Evolutionary conservation across 2,888 invertebrate genomes (phyloP).

Genomic region (Thereva unica): DNA sequence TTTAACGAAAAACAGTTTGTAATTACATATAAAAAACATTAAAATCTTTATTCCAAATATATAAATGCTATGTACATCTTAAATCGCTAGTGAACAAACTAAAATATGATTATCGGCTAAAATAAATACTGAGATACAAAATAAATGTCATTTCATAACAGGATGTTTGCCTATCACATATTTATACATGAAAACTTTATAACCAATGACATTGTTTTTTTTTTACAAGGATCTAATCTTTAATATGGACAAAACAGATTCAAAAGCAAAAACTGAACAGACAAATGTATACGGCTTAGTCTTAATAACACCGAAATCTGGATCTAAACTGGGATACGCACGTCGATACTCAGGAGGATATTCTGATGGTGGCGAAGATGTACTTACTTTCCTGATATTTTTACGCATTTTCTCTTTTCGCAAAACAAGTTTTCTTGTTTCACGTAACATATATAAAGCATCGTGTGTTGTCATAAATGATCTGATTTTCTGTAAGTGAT

Average conservation of each 20-base stretch:
- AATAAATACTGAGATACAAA: too few species aligned
- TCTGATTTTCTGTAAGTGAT: slow-evolving; percentile 51
- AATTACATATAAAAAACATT: too few species aligned
- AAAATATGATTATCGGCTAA: too few species aligned
- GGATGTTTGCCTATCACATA: too few species aligned
- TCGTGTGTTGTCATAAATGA: slow-evolving; percentile 56
- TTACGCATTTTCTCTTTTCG: slow-evolving; percentile 58
- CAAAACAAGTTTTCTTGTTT: slow-evolving; percentile 56
- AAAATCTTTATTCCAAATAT: too few species aligned
- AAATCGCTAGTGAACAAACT: too few species aligned
- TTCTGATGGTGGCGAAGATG: slow-evolving; percentile 36
- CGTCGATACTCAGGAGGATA: slow-evolving; percentile 45
- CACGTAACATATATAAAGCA: slow-evolving; percentile 55
- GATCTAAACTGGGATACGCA: slow-evolving; percentile 53
- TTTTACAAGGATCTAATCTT: slow-evolving; percentile 46
- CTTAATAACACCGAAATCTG: slow-evolving; percentile 56
- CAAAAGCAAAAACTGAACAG: slow-evolving; percentile 57
- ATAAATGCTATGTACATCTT: too few species aligned
- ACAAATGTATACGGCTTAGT: slow-evolving; percentile 55
- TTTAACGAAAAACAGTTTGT: too few species aligned
- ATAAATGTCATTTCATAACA: too few species aligned
- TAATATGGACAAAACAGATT: slow-evolving; percentile 53
- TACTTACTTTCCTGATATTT: slow-evolving; percentile 50
- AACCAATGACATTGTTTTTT: not conserved
- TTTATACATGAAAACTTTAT: not conserved